Conservation (phyloP, 53 echinoderm and acorn worm genomes). For the Holothuria leucospilota region DNA sequence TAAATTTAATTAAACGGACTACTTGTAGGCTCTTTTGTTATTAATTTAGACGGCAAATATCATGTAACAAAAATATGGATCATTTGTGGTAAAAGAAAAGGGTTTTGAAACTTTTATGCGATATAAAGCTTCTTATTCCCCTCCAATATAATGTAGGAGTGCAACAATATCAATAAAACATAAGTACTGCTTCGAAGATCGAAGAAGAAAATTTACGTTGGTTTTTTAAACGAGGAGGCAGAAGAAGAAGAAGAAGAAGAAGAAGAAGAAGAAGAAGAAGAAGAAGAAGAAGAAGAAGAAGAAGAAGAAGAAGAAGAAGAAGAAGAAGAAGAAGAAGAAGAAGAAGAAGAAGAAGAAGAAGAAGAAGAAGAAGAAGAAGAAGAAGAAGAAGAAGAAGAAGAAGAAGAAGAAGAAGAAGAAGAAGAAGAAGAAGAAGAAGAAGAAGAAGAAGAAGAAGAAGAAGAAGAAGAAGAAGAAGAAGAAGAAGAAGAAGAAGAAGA, state of each 20-base stretch:
- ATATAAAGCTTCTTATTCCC: too few species aligned
- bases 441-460: not conserved
- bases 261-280: not conserved
- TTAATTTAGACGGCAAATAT: too few species aligned
- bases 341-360: constrained; percentile 11
- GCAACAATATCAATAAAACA: too few species aligned
- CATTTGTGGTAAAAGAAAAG: too few species aligned
- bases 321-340: not conserved
- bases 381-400: not conserved
- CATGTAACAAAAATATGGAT: too few species aligned
- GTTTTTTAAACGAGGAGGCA: not conserved
- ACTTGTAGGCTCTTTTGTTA: too few species aligned
- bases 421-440: not conserved
- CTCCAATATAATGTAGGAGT: too few species aligned
- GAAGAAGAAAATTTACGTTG: too few species aligned
- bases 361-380: not conserved
- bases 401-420: constrained; percentile 5
- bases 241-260: not conserved
- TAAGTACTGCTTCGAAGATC: too few species aligned
- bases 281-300: not conserved
- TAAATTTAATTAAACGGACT: too few species aligned
- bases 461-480: not conserved
- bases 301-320: not conserved
- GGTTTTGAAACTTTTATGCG: too few species aligned
- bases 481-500: constrained; percentile 11